Base-by-base conservation (phyloP, 2,797 vertebrate species). In the Sebastes itinus region DNA sequence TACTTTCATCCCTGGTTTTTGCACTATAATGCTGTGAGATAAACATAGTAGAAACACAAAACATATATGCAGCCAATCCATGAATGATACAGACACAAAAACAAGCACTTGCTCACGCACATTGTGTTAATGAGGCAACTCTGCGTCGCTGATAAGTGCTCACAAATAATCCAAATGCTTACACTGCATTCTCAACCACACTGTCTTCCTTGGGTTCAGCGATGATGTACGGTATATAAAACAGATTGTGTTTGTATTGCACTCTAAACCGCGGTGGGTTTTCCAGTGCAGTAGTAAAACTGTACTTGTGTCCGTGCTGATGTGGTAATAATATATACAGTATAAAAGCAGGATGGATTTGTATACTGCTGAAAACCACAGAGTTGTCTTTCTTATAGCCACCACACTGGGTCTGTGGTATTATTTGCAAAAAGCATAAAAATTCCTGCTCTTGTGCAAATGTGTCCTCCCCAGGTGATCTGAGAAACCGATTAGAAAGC, bases 341-440 rank as follows among this genome's bases (percentile, higher is more conserved):
- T 25, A 81, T 56, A 54, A 80, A 69, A 55, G 73, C 28, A 56
- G 63, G 28, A 30, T 33, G 35, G 23, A 81, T 84, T 80, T 75
- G 42, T 72, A 32, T 13, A 64, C 56, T 14, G 60, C 30, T 72
- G 63, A 67, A 87, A 82, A 79, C 58, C 73, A 80, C 75, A 78
- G 49, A 18, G 28, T n/a, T 67, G 35, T 80, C 75, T 81, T 77
- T 35, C 38, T 35, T 30, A 5, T 27, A 58, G 33, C 42, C 25
- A 56, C 27, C 23, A 60, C 49, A 42, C 52, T 64, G 54, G 10
- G 5, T 75, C 32, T 71, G 42, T 32, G 55, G 27, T 68, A 60
- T 77, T 78, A 66, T 78, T 72, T 63, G 52, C 22, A 77, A 75
- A 83, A 75, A 71, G 70, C 28, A 85, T 42, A 42, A 42, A 49